phyloP scores from a whole-genome alignment of 2,113 vertebrate species.

The Falco punctatus region DNA sequence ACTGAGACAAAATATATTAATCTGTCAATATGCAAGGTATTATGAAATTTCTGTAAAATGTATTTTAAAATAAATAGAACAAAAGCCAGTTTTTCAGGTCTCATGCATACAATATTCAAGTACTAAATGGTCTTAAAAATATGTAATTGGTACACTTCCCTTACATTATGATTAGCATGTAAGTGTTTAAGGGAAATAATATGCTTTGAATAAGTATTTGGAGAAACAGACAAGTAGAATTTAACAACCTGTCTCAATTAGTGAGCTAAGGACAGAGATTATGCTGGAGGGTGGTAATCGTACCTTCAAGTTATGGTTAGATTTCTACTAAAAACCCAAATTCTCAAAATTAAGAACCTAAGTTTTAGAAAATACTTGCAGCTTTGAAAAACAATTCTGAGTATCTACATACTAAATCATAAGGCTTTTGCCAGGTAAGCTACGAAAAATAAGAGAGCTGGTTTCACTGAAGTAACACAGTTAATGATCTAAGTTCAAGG shows the following conservation, averaged over 20 bases:
- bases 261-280: neutral
- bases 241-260: neutral
- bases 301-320: neutral
- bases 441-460: accelerated
- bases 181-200: neutral
- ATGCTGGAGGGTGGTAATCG: neutral
- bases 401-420: neutral
- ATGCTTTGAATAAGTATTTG: neutral
- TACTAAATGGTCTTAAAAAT: neutral
- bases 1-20: neutral
- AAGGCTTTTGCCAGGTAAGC: neutral
- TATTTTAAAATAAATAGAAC: neutral
- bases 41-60: neutral
- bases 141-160: neutral
- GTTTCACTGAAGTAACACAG: neutral
- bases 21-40: neutral
- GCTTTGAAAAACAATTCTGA: neutral
- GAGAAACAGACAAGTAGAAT: neutral
- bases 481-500: neutral
- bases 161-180: neutral
- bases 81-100: neutral
- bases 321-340: neutral
- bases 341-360: neutral
- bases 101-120: neutral
- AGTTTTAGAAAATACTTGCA: neutral